Evolutionary conservation across 2,113 vertebrate genomes (phyloP).

Genomic region (Lasiurus cinereus): DNA sequence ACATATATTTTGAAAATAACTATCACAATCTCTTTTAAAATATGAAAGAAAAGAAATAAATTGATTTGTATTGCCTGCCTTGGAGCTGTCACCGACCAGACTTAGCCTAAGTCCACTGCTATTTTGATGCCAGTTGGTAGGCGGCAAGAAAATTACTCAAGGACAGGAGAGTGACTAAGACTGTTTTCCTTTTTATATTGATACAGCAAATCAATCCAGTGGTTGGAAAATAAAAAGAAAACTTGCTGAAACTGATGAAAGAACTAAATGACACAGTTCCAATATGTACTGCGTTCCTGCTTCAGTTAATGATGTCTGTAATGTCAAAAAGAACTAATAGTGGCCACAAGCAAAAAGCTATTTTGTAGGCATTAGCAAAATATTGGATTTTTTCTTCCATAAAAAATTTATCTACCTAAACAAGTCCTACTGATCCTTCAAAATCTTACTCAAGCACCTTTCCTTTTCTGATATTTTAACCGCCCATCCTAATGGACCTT

Average conservation of each 20-base stretch:
- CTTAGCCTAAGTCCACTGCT: background rate
- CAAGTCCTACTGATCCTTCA: background rate
- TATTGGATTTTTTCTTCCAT: background rate
- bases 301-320: background rate
- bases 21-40: background rate
- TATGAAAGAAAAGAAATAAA: background rate
- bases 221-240: background rate
- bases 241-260: background rate
- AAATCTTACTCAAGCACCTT: background rate
- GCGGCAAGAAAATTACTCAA: background rate
- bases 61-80: background rate
- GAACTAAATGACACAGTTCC: background rate
- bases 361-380: background rate
- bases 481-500: background rate
- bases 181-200: constrained; percentile 30
- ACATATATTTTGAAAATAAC: constrained; percentile 18
- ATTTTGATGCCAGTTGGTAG: background rate
- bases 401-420: background rate
- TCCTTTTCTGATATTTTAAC: background rate
- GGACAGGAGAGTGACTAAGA: background rate
- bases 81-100: background rate
- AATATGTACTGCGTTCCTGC: background rate
- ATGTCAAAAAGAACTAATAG: background rate
- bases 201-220: background rate
- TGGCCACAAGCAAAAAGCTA: background rate